Conservation (phyloP, 2,113 vertebrate genomes). For the Australoheros scitulus region DNA sequence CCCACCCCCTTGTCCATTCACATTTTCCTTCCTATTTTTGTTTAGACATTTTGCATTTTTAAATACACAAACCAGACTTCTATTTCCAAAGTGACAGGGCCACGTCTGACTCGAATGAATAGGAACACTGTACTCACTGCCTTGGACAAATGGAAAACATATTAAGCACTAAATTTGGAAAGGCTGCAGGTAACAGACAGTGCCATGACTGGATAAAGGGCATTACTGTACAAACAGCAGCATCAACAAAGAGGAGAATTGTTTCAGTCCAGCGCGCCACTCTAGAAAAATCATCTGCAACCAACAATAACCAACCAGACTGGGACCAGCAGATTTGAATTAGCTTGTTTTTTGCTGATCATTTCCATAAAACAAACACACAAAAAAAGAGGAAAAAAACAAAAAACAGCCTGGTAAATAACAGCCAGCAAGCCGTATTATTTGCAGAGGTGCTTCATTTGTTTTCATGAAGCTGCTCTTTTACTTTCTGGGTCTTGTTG, state of each 20-base stretch:
- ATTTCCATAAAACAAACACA: constrained; percentile 11
- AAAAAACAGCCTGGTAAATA: neutral
- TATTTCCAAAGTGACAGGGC: neutral
- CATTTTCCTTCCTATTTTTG: neutral
- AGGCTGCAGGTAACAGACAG: constrained; percentile 7
- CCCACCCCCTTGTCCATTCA: neutral
- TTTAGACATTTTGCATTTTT: neutral
- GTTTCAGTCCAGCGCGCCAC: neutral
- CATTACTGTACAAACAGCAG: neutral
- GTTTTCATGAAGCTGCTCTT: neutral
- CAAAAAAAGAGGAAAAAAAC: neutral
- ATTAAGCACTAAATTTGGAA: neutral
- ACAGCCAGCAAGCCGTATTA: neutral
- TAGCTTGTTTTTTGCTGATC: constrained; percentile 4
- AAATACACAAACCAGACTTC: neutral
- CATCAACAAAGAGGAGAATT: constrained; percentile 7
- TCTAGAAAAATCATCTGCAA: neutral
- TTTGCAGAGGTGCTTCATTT: neutral
- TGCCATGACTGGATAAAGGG: constrained; percentile 1
- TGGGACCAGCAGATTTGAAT: neutral
- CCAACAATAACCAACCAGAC: neutral
- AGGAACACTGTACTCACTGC: neutral
- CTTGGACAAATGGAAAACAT: neutral
- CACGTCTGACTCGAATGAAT: neutral
- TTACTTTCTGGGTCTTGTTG: neutral